Evolutionary conservation across 2,113 vertebrate species (phyloP).

Genomic region (Helogale parvula): DNA sequence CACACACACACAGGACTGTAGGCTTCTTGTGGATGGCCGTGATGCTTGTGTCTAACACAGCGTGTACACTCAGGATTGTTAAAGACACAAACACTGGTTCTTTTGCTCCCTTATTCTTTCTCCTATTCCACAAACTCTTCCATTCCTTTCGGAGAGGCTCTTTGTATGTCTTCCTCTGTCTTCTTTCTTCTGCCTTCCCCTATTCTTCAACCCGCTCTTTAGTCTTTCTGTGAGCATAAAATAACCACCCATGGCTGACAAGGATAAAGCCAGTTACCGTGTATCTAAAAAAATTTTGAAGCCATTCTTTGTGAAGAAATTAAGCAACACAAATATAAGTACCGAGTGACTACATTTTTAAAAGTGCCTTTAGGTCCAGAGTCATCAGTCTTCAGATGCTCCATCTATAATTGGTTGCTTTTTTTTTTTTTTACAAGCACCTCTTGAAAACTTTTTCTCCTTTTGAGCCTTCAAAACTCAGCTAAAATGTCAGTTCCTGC

Average conservation of each 20-base stretch:
- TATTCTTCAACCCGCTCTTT: background rate
- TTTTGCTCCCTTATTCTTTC: background rate
- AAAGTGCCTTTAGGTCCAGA: background rate
- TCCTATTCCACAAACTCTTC: background rate
- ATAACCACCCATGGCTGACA: background rate
- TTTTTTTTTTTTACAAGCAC: background rate
- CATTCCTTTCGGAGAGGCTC: background rate
- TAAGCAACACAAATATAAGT: background rate
- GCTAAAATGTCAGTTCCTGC: background rate
- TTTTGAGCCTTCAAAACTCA: constrained; percentile 5
- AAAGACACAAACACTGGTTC: background rate
- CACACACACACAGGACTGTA: background rate
- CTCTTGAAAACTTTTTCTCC: background rate
- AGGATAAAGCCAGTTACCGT: background rate
- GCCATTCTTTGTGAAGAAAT: constrained; percentile 43
- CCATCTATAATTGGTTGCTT: background rate
- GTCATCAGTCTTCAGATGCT: background rate
- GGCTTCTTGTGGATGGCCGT: background rate
- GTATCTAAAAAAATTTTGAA: background rate
- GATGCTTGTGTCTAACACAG: background rate
- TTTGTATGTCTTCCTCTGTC: background rate
- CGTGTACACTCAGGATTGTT: background rate
- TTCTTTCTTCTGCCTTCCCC: background rate
- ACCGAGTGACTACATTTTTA: background rate
- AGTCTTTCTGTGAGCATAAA: background rate